phyloP scores from a whole-genome alignment of 2,888 invertebrate species.

The Lepas anatifera region DNA sequence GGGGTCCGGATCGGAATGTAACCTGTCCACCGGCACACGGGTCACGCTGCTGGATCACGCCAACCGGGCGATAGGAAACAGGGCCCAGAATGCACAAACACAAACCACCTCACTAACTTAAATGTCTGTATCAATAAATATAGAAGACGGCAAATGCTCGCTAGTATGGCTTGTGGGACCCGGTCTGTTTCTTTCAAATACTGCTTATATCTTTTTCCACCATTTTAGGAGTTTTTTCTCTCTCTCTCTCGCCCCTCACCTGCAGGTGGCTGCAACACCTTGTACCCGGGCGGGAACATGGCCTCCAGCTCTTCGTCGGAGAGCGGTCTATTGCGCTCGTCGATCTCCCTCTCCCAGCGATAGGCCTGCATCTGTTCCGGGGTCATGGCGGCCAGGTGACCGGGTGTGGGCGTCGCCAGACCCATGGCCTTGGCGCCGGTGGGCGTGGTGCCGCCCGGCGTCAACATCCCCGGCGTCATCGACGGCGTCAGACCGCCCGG shows the following conservation, averaged over 20 bases:
- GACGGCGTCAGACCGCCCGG: slow-evolving; percentile 69
- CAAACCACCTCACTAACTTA: no score
- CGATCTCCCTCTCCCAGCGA: slow-evolving; percentile 96
- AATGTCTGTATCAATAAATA: no score
- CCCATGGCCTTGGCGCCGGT: slow-evolving; percentile 94
- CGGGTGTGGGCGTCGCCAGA: slow-evolving; percentile 93
- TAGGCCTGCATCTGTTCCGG: slow-evolving; percentile 97
- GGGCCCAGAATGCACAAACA: no score
- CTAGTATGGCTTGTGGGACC: no score
- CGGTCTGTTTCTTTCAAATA: no score
- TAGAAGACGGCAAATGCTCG: slow-evolving; percentile 45
- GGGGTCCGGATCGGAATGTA: slow-evolving; percentile 96
- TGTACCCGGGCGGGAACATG: slow-evolving; percentile 97
- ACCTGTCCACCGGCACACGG: slow-evolving; percentile 36
- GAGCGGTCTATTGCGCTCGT: slow-evolving; percentile 90
- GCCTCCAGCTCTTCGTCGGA: slow-evolving; percentile 95
- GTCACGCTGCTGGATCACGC: no score
- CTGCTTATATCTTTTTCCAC: no score
- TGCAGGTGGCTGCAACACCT: slow-evolving; percentile 81
- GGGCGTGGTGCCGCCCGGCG: slow-evolving; percentile 73
- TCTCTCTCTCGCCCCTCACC: no score
- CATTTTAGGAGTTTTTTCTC: no score
- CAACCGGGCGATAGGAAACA: no score
- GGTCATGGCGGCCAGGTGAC: slow-evolving; percentile 94
- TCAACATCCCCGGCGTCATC: slow-evolving; percentile 45